Evolutionary conservation across 1,140 invertebrate genomes (phyloP).

Genomic region (Eupeodes corollae): DNA sequence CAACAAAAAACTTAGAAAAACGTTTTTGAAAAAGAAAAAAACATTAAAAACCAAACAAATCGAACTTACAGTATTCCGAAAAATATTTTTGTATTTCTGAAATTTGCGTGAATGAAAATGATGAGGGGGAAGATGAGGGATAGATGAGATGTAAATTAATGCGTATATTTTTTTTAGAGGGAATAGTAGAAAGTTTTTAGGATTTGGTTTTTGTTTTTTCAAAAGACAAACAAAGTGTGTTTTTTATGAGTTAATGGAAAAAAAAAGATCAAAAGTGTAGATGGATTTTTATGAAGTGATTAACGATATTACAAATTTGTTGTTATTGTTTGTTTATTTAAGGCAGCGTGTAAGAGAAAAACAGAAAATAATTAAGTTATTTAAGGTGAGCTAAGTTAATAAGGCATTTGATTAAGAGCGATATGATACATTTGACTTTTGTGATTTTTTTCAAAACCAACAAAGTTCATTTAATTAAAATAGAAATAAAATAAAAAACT

Average conservation of each 20-base stretch:
- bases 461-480: not conserved
- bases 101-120: constrained; percentile 22
- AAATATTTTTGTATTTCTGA: constrained; percentile 7
- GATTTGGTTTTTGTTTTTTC: constrained; percentile 1
- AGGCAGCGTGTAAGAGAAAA: not conserved
- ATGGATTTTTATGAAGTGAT: not conserved
- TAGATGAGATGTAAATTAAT: not conserved
- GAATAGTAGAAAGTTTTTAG: too few relatives aligned
- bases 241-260: not conserved
- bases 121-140: too few relatives aligned
- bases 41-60: not conserved
- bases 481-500: not conserved
- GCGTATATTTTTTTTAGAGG: too few relatives aligned
- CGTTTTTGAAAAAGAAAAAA: not conserved
- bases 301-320: not conserved
- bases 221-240: not conserved
- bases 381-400: not conserved
- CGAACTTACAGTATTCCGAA: constrained; percentile 1
- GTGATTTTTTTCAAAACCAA: not conserved
- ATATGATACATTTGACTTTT: too few relatives aligned
- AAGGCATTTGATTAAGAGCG: not conserved
- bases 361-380: not conserved
- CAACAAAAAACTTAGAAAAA: not conserved
- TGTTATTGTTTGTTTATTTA: not conserved
- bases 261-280: not conserved